These are phyloP conservation scores for Drosophila buzzatii DNA, from an alignment of 2,888 invertebrate genomes.

Conservation along the genomic window DNA sequence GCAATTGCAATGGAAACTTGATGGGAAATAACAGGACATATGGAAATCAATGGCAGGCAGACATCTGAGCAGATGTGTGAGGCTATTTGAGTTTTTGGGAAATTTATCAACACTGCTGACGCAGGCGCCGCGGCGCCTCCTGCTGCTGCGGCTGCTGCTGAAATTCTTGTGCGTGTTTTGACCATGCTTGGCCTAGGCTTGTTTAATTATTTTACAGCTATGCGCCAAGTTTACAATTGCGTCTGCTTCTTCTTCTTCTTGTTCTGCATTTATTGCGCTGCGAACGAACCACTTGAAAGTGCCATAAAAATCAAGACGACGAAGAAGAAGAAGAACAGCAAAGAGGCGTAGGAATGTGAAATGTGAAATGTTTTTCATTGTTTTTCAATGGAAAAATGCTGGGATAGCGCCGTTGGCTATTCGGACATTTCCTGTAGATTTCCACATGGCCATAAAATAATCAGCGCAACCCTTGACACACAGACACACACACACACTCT, in stretches of 20 bases:
- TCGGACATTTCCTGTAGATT: slow-evolving; percentile 72
- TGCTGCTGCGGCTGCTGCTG: not conserved
- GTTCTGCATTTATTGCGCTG: slow-evolving; percentile 22
- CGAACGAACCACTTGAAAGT: slow-evolving; percentile 53
- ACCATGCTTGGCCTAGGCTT: slow-evolving; percentile 25
- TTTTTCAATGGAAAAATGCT: slow-evolving; percentile 52
- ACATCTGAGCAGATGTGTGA: not conserved
- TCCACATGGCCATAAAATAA: slow-evolving; percentile 80
- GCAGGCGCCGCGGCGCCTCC: slow-evolving; percentile 56
- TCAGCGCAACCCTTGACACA: slow-evolving; percentile 78
- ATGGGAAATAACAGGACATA: slow-evolving; percentile 11
- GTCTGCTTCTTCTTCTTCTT: slow-evolving; percentile 1
- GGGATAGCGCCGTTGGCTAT: slow-evolving; percentile 25
- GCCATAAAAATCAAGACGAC: slow-evolving; percentile 48
- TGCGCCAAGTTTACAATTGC: slow-evolving; percentile 75
- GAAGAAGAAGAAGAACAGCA: slow-evolving; percentile 6
- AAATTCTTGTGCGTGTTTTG: slow-evolving; percentile 18
- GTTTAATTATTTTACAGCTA: slow-evolving; percentile 71
- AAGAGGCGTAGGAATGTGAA: slow-evolving; percentile 39
- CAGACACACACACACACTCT: slow-evolving; percentile 27
- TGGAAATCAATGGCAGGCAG: slow-evolving; percentile 2
- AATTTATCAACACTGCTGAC: slow-evolving; percentile 19
- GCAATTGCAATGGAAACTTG: not conserved
- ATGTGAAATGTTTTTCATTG: slow-evolving; percentile 46
- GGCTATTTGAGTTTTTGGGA: not conserved